Percentiles rank a stretch among this genome's conserved stretches.
Evolutionary conservation across 2,888 invertebrate species (phyloP).

Genomic region (Drosophila birchii): DNA sequence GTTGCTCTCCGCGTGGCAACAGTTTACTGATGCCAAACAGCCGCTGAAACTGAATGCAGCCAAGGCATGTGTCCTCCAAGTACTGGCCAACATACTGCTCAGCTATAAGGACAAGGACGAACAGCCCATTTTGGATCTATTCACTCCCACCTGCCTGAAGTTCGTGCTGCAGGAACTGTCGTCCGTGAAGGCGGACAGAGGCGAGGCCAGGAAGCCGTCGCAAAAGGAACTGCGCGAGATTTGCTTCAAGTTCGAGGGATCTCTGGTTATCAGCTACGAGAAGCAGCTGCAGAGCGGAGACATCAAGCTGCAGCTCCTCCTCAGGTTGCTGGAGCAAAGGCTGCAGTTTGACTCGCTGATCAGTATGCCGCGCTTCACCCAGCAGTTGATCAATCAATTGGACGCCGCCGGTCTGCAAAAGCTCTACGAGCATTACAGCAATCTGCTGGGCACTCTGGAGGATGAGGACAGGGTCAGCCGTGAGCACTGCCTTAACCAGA

Average conservation of each 20-base stretch:
- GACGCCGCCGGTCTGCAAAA: background rate
- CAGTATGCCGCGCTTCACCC: conserved; percentile 38
- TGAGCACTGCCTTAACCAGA: conserved; percentile 46
- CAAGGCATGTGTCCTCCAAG: conserved; percentile 43
- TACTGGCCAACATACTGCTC: conserved; percentile 33
- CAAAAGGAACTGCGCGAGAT: conserved; percentile 31
- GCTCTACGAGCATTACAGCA: conserved; percentile 47
- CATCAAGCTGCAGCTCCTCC: conserved; percentile 44
- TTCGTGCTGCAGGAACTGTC: conserved; percentile 48
- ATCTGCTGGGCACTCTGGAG: background rate
- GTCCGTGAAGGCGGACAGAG: background rate
- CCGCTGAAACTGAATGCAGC: conserved; percentile 32
- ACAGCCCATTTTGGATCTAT: conserved; percentile 32
- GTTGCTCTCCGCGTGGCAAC: conserved; percentile 42
- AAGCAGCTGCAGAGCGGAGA: conserved; percentile 18
- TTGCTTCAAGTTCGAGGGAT: conserved; percentile 44
- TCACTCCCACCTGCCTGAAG: conserved; percentile 21
- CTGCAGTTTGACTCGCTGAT: conserved; percentile 33
- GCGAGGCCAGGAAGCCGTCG: conserved; percentile 1
- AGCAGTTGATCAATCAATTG: conserved; percentile 34
- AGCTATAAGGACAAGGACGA: conserved; percentile 1
- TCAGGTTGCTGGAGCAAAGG: conserved; percentile 14
- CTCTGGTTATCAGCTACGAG: conserved; percentile 40
- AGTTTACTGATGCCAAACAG: conserved; percentile 19
- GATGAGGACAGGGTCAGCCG: conserved; percentile 31